Evolutionary conservation across 2,797 vertebrate species (phyloP).

Genomic region (Parauchenoglanis ngamensis): DNA sequence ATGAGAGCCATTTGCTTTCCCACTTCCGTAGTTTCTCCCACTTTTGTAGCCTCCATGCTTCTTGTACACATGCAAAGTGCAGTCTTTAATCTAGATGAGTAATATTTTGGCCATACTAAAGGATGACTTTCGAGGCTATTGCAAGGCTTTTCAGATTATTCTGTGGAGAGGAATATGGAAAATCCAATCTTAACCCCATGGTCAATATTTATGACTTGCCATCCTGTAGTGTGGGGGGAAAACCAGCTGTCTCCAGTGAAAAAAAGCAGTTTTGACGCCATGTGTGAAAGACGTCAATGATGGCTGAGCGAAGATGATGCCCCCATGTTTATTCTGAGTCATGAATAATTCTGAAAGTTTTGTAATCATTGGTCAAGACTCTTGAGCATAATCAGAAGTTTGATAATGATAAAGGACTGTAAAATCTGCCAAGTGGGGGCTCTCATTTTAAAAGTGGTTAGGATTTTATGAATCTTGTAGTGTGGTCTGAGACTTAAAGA

Average conservation of each 20-base stretch:
- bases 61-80: neutral
- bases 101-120: neutral
- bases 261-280: neutral
- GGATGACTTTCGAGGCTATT: neutral
- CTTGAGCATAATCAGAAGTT: neutral
- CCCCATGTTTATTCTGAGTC: neutral
- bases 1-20: neutral
- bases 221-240: neutral
- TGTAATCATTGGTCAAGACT: neutral
- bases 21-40: neutral
- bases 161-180: neutral
- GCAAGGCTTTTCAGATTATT: neutral
- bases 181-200: neutral
- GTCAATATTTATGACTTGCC: neutral
- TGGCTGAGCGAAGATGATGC: neutral
- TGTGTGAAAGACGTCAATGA: conserved; percentile 1
- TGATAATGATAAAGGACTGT: too few species aligned
- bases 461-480: neutral
- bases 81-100: neutral
- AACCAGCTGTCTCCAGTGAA: neutral
- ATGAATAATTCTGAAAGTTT: neutral
- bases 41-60: conserved; percentile 23
- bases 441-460: neutral
- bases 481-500: neutral
- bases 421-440: neutral